Percentiles rank a stretch among this genome's conserved stretches.
phyloP scores from a whole-genome alignment of 2,888 invertebrate genomes.

The Sarcophaga caerulescens region DNA sequence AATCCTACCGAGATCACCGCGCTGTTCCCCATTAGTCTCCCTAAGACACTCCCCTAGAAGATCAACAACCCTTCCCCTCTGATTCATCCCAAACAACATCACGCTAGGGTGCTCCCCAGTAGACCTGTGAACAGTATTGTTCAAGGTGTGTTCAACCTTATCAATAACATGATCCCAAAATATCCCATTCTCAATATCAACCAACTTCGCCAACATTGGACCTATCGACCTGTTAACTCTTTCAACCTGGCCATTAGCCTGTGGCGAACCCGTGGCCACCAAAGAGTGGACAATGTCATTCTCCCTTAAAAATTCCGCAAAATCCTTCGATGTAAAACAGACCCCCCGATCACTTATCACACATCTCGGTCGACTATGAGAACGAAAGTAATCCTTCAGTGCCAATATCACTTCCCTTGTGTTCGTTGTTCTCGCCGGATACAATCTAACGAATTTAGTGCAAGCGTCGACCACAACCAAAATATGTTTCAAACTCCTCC shows the following conservation, averaged over 20 bases:
- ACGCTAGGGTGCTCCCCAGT: slow-evolving; percentile 36
- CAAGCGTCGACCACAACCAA: slow-evolving; percentile 54
- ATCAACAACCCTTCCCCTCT: slow-evolving; percentile 58
- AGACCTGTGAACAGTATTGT: slow-evolving; percentile 57
- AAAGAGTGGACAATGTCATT: slow-evolving; percentile 60
- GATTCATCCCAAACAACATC: slow-evolving; percentile 64
- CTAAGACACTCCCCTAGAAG: background rate
- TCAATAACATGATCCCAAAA: slow-evolving; percentile 60
- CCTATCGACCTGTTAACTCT: slow-evolving; percentile 66
- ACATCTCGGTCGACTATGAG: slow-evolving; percentile 64
- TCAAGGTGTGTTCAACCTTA: slow-evolving; percentile 30
- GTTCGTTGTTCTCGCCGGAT: slow-evolving; percentile 51
- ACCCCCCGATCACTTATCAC: slow-evolving; percentile 68
- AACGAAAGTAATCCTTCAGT: slow-evolving; percentile 69
- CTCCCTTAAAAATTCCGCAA: slow-evolving; percentile 58
- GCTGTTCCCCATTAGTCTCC: no score
- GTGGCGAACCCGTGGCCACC: slow-evolving; percentile 66
- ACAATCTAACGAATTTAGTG: slow-evolving; percentile 59
- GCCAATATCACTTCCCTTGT: slow-evolving; percentile 40
- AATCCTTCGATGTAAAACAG: slow-evolving; percentile 63
- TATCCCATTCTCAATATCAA: slow-evolving; percentile 18
- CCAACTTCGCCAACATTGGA: slow-evolving; percentile 67
- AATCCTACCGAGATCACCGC: no score
- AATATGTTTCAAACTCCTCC: slow-evolving; percentile 40
- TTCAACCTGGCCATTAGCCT: slow-evolving; percentile 67